Percentiles rank a stretch among this genome's conserved stretches.
These are phyloP conservation scores for Cylas formicarius DNA, from an alignment of 1,140 invertebrate species.

Conservation along the genomic window DNA sequence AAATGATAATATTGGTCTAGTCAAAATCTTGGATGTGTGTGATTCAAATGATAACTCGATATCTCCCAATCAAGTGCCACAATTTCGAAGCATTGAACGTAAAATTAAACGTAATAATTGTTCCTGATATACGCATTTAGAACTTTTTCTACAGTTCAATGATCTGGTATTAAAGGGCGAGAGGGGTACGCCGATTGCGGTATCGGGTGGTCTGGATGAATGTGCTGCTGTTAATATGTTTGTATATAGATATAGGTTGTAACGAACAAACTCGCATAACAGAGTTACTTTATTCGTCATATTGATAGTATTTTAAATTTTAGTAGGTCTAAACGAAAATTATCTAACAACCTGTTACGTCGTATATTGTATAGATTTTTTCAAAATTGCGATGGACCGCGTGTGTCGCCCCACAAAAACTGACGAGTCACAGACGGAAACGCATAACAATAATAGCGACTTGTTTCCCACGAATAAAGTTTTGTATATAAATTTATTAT, in stretches of 20 bases:
- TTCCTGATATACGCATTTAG: conserved; percentile 41
- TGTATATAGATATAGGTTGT: conserved; percentile 34
- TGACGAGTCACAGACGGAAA: too few relatives aligned
- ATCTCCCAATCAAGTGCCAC: conserved; percentile 39
- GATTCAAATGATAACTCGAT: conserved; percentile 30
- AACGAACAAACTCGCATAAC: conserved; percentile 31
- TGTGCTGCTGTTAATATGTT: conserved; percentile 13
- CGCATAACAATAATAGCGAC: too few relatives aligned
- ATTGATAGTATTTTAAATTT: conserved; percentile 32
- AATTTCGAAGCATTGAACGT: conserved; percentile 15
- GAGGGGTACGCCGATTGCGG: conserved; percentile 34
- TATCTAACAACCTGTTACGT: conserved; percentile 26
- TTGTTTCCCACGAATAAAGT: too few relatives aligned
- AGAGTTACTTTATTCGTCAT: conserved; percentile 34
- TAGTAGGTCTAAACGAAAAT: conserved; percentile 33
- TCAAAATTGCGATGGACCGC: too few relatives aligned
- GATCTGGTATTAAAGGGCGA: conserved; percentile 39
- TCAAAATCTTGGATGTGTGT: conserved; percentile 27
- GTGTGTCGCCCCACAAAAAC: too few relatives aligned
- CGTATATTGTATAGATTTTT: conserved; percentile 26
- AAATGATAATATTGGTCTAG: conserved; percentile 36
- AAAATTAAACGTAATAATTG: conserved; percentile 31
- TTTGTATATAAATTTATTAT: too few relatives aligned
- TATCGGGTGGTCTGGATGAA: conserved; percentile 35
- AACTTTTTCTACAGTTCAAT: conserved; percentile 24